Percentiles rank a stretch among this genome's conserved stretches.
Evolutionary conservation across 2,797 vertebrate genomes (phyloP).

Genomic region (Chelonia mydas): DNA sequence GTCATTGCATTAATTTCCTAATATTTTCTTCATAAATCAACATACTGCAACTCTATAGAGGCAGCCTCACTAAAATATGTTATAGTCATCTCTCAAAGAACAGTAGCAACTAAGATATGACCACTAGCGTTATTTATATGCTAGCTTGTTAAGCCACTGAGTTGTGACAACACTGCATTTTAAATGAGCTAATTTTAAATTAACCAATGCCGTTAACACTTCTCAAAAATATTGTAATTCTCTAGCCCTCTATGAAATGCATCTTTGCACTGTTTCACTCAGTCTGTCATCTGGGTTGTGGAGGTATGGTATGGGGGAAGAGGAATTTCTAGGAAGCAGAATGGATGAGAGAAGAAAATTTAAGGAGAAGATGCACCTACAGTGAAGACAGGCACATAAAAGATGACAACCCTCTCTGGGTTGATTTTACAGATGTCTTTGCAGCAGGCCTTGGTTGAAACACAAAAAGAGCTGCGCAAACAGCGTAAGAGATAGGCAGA

Average conservation of each 20-base stretch:
- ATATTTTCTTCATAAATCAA: not conserved
- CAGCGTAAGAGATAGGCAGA: not conserved
- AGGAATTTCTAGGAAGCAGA: not conserved
- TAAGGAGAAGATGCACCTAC: not conserved
- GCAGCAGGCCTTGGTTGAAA: not conserved
- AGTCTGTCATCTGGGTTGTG: not conserved
- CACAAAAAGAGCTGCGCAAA: not conserved
- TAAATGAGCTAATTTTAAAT: not conserved
- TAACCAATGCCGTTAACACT: fast-evolving
- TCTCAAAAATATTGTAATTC: not conserved
- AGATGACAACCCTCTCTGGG: not conserved
- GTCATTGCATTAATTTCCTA: not conserved
- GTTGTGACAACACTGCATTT: not conserved
- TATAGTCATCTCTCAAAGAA: not conserved
- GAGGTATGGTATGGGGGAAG: not conserved
- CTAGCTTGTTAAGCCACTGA: not conserved
- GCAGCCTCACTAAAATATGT: not conserved
- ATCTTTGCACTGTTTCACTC: not conserved
- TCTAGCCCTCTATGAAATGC: not conserved
- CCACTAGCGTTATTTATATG: not conserved
- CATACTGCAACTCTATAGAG: not conserved
- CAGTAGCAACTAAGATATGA: not conserved
- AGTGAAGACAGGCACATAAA: not conserved
- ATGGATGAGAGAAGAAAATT: not conserved
- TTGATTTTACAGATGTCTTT: constrained; percentile 3